Base-by-base conservation (phyloP, 1,140 invertebrate species). In the Caenorhabditis brenneri region DNA sequence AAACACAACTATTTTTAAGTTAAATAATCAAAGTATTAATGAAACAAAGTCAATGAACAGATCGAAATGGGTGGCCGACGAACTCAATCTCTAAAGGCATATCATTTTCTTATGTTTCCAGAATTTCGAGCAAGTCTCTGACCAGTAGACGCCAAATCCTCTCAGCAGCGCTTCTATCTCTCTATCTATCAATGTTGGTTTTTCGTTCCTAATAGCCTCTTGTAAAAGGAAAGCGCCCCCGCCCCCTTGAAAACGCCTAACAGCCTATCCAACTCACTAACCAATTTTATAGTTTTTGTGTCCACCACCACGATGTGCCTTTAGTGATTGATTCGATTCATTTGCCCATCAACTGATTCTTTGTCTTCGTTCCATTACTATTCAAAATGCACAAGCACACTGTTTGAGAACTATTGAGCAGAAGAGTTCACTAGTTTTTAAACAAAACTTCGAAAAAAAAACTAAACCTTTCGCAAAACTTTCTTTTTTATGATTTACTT, bases 171-270 rank as follows among this genome's bases (percentile, higher is more conserved):
- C 51, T 80, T 80, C 79, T 58, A 55, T 58, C 48, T 80, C 51
- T 80, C 79, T 51, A 55, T 58, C 31, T 80, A 53, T 80, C 46
- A 80, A 80, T 80, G 48, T 80, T 80, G 79, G 51, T 80, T 51
- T 80, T 80, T 80, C 33, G 33, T 51, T 53, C 33, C 79, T 80
- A 80, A 74, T 74, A 74, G 65, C 65, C 46, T 24, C 22, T 74
- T 12, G 33, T 29, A 10, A 65, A 36, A n/a, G n/a, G 29, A 74
- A 42, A 33, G 65, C 65, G 65, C 65, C 65, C 53, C 65, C 36
- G 19, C 65, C 36, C 65, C 65, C 29, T 22, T 12, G n/a, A 36
- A 36, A 65, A 65, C 29, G 58, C 58, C 29, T 65, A 74, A 74
- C 65, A 46, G 6, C 36, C n/a, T 19, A 42, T 31, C 36, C 5